These are phyloP conservation scores for Chaetophractus vellerosus DNA, from an alignment of 2,797 vertebrate genomes.

Conservation along the genomic window DNA sequence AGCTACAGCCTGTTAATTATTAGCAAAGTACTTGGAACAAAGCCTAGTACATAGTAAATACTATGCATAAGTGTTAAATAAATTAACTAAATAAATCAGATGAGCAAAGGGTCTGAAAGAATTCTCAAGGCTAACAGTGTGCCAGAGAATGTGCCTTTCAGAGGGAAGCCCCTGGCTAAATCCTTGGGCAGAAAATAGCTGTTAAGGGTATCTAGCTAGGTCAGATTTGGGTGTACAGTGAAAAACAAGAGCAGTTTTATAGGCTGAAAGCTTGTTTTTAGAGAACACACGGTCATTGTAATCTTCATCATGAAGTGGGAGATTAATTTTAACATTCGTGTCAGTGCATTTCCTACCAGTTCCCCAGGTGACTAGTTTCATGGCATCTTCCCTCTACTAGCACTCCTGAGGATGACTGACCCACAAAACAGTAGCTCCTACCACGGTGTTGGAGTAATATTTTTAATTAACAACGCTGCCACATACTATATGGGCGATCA, in stretches of 20 bases:
- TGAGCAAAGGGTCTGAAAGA: neutral
- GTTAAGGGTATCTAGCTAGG: neutral
- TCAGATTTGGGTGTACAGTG: neutral
- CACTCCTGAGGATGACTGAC: neutral
- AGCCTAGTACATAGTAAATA: neutral
- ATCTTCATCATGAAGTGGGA: neutral
- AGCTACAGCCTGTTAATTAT: neutral
- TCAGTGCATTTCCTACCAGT: too few relatives aligned
- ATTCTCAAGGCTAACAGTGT: neutral
- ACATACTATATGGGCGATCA: neutral
- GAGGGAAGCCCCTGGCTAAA: neutral
- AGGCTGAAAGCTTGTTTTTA: neutral
- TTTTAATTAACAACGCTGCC: neutral
- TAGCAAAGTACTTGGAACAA: neutral
- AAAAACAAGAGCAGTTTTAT: neutral
- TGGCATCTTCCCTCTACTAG: rapidly evolving
- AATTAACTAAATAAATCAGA: neutral
- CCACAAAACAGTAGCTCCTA: neutral
- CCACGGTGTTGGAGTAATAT: rapidly evolving
- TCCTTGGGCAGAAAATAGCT: neutral
- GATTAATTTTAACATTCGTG: rapidly evolving
- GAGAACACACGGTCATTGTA: neutral
- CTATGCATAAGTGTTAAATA: neutral
- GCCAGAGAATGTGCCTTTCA: rapidly evolving
- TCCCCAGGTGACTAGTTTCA: neutral